Percentiles rank a stretch among this genome's conserved stretches.
Evolutionary conservation across 2,113 vertebrate species (phyloP).

Genomic region (Castor canadensis): DNA sequence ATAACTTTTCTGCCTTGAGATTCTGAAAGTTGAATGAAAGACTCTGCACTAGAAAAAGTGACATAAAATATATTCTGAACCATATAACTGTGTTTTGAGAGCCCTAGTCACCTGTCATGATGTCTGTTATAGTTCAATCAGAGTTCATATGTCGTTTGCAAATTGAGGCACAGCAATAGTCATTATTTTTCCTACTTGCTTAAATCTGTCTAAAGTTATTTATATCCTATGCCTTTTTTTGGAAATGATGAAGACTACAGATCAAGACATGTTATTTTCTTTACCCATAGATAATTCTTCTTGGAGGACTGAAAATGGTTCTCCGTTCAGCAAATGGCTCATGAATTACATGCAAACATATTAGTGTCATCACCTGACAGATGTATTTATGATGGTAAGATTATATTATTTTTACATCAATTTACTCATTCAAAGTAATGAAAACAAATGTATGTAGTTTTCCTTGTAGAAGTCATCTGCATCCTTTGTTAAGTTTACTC

Average conservation of each 20-base stretch:
- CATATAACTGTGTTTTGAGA: neutral
- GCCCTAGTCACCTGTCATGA: neutral
- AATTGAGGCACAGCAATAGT: neutral
- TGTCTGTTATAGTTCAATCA: neutral
- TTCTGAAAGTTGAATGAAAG: neutral
- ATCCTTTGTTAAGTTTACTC: too few species aligned
- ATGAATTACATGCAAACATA: neutral
- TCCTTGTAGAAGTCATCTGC: too few species aligned
- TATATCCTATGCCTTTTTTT: neutral
- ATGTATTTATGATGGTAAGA: conserved; percentile 30
- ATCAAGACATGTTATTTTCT: neutral
- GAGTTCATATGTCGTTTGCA: neutral
- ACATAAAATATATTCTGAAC: neutral
- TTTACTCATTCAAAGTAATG: neutral
- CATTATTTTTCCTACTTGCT: neutral
- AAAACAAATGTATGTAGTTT: neutral
- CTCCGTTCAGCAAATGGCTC: neutral
- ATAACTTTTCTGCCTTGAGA: neutral
- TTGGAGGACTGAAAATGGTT: neutral
- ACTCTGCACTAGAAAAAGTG: neutral
- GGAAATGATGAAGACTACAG: neutral
- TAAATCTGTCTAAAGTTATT: neutral
- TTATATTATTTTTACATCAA: neutral
- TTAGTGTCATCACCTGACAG: neutral
- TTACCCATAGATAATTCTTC: conserved; percentile 26